These are phyloP conservation scores for Acrobasis consociella DNA, from an alignment of 2,888 invertebrate genomes.

Conservation along the genomic window DNA sequence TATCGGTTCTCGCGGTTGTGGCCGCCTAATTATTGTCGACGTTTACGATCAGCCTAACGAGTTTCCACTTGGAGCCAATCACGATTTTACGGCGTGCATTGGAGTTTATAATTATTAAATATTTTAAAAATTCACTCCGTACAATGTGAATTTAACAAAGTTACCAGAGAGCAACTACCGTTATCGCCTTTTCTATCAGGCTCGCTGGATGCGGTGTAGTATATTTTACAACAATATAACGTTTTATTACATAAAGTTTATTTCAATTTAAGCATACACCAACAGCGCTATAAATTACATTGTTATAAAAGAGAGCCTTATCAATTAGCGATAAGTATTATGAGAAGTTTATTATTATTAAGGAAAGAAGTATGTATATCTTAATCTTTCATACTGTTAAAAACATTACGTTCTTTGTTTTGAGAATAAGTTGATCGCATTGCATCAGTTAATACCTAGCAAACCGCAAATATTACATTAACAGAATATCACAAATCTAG, in stretches of 20 bases:
- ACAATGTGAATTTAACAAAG: slow-evolving; percentile 31
- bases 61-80: slow-evolving; percentile 81
- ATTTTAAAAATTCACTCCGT: slow-evolving; percentile 29
- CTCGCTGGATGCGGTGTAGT: slow-evolving; percentile 4
- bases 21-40: slow-evolving; percentile 81
- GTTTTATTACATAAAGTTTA: slow-evolving; percentile 6
- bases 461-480: background rate
- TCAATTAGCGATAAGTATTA: no score
- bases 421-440: no score
- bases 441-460: no score
- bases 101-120: slow-evolving; percentile 66
- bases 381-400: no score
- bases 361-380: no score
- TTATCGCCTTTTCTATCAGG: slow-evolving; percentile 16
- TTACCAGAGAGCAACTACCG: slow-evolving; percentile 19
- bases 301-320: background rate
- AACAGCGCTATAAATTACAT: background rate
- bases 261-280: background rate
- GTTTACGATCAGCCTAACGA: slow-evolving; percentile 80
- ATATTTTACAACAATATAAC: slow-evolving; percentile 10
- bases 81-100: slow-evolving; percentile 74
- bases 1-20: slow-evolving; percentile 76
- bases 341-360: no score
- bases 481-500: background rate
- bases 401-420: no score